These are phyloP conservation scores for Nematostella vectensis DNA, from an alignment of 92 coral and sea anemone genomes.

Conservation along the genomic window DNA sequence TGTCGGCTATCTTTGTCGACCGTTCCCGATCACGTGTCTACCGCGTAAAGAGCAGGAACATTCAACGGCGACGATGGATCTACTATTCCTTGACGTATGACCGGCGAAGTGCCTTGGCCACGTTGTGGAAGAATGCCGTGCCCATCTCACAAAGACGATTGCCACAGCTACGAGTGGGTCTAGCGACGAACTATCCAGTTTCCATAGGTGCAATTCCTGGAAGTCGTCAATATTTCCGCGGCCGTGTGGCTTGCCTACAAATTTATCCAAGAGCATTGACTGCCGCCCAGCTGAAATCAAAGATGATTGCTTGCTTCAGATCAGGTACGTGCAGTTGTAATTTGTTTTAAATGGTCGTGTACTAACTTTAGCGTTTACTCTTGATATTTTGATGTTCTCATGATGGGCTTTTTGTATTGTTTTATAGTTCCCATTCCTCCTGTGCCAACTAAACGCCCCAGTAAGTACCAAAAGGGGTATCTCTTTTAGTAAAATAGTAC, in stretches of 20 bases:
- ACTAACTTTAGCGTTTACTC: no score
- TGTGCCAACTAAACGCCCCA: no score
- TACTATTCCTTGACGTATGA: constrained; percentile 25
- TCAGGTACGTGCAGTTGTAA: no score
- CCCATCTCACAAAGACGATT: constrained; percentile 7
- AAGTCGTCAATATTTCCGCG: constrained; percentile 19
- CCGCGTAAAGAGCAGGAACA: constrained; percentile 22
- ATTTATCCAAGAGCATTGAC: constrained; percentile 11
- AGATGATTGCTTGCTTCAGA: constrained; percentile 10
- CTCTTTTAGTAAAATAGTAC: no score
- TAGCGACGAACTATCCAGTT: constrained; percentile 20
- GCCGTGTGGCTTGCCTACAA: constrained; percentile 39
- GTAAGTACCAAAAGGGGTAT: no score
- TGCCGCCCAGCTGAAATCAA: constrained; percentile 17
- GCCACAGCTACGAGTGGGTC: constrained; percentile 24
- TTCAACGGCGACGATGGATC: constrained; percentile 19
- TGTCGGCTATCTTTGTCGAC: constrained; percentile 46
- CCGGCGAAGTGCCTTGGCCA: constrained; percentile 13
- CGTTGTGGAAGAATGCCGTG: constrained; percentile 20
- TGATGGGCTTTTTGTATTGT: no score
- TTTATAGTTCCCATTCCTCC: no score
- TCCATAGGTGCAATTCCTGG: constrained; percentile 24
- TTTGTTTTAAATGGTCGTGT: no score
- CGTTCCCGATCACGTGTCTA: constrained; percentile 23
- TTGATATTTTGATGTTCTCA: no score